phyloP scores from a whole-genome alignment of 2,888 invertebrate genomes.

The Luperina testacea region DNA sequence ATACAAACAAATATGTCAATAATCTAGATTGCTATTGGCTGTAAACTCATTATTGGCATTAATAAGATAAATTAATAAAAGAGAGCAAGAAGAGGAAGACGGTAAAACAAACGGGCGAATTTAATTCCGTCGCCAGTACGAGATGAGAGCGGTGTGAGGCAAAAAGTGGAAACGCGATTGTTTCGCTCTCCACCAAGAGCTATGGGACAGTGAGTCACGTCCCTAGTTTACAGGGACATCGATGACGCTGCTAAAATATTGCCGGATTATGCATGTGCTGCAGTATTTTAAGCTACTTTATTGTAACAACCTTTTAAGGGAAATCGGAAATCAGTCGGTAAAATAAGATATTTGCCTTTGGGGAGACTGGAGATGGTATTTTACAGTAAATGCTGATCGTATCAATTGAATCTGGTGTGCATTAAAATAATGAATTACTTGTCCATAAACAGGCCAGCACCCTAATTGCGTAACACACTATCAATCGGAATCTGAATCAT shows the following conservation, averaged over 20 bases:
- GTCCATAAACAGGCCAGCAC: neutral
- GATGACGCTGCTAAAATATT: slow-evolving; percentile 61
- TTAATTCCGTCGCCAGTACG: slow-evolving; percentile 84
- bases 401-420: slow-evolving; percentile 6
- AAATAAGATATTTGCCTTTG: neutral
- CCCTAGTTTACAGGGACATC: slow-evolving; percentile 66
- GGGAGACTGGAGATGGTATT: neutral
- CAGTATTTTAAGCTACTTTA: slow-evolving; percentile 10
- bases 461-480: too few relatives aligned
- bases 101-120: slow-evolving; percentile 82
- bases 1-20: slow-evolving; percentile 18
- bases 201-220: slow-evolving; percentile 68
- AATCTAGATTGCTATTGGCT: slow-evolving; percentile 59
- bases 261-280: slow-evolving; percentile 8
- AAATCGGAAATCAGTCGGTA: slow-evolving; percentile 9
- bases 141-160: slow-evolving; percentile 80
- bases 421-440: slow-evolving; percentile 1
- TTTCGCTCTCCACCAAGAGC: slow-evolving; percentile 76
- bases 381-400: slow-evolving; percentile 9
- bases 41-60: slow-evolving; percentile 78
- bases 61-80: slow-evolving; percentile 73
- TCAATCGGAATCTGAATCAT: too few relatives aligned
- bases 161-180: slow-evolving; percentile 83
- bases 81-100: slow-evolving; percentile 75
- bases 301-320: neutral